Base-by-base conservation (phyloP, 2,888 invertebrate species). In the Anodontia alba region DNA sequence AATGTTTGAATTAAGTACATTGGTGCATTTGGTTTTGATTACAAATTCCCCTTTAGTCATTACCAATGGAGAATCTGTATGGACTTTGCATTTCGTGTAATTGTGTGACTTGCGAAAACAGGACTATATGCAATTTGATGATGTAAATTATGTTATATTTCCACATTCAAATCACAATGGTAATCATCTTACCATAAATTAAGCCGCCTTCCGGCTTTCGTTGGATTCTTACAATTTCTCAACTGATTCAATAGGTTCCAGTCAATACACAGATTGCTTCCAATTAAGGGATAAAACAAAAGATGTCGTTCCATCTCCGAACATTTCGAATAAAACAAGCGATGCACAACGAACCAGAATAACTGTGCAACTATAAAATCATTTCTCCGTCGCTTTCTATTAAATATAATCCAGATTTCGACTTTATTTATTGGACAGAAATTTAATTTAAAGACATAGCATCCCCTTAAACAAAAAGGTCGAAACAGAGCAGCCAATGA, bases 131-230 rank as follows among this genome's bases (percentile, higher is more conserved):
- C 38, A 38, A 38, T 38, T 38, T 38, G 38, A 8, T 38, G 38
- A 38, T 8, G 12, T 38, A 38, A 38, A 38, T 38, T 38, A 38
- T 38, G 12, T 62, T 83, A 79, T 72, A 83, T 73, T 66, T 51
- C 71, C 57, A 66, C 73, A 77, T 71, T 67, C n/a, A 76, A 31
- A 79, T 76, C 77, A 76, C 76, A 73, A 76, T 73, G 42, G 72
- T 77, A 79, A 79, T 79, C 77, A 83, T 79, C 79, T 69, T 73
- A 79, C 79, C 69, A 83, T 83, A 83, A 83, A 83, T 83, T 73
- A 73, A 66, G 73, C 74, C 71, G 69, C 68, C 67, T 62, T 73
- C 73, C 71, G 68, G 78, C 62, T 51, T 43, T 72, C 51, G 42
- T 66, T 38, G 72, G 7, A 38, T 38, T 12, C 38, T 38, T 38